These are phyloP conservation scores for Fissipunctia ypsillon DNA, from an alignment of 2,888 invertebrate species.

Conservation along the genomic window DNA sequence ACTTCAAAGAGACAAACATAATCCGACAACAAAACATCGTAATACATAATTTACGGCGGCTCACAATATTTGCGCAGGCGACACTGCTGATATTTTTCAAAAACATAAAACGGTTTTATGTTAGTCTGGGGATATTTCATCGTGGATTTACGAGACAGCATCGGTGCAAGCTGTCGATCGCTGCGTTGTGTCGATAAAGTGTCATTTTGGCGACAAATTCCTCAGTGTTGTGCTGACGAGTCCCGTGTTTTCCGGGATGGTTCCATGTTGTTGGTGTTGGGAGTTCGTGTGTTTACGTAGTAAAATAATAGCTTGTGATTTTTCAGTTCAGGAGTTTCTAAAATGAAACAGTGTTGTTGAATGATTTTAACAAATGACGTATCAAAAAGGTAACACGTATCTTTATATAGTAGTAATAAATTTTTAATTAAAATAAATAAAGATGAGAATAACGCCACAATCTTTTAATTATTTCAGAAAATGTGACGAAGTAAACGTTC, in stretches of 20 bases:
- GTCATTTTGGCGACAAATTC: slow-evolving; percentile 74
- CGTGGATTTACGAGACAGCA: slow-evolving; percentile 68
- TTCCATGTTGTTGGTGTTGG: slow-evolving; percentile 19
- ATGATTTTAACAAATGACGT: background rate
- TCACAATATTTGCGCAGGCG: slow-evolving; percentile 55
- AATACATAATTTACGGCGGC: slow-evolving; percentile 46
- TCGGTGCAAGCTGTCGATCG: slow-evolving; percentile 63
- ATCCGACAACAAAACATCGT: slow-evolving; percentile 25
- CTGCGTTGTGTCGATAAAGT: slow-evolving; percentile 72
- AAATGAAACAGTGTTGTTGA: background rate
- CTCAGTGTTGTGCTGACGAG: slow-evolving; percentile 63
- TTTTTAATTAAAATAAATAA: background rate
- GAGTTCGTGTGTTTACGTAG: slow-evolving; percentile 13
- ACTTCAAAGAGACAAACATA: slow-evolving; percentile 18
- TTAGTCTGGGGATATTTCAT: slow-evolving; percentile 62
- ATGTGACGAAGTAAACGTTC: background rate
- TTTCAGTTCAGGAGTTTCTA: background rate
- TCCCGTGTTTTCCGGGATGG: slow-evolving; percentile 65
- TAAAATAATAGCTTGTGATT: slow-evolving; percentile 3
- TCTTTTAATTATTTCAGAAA: background rate
- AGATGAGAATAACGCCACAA: background rate
- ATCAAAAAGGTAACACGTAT: background rate
- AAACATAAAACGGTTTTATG: slow-evolving; percentile 63
- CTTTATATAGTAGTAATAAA: background rate
- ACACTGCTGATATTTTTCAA: slow-evolving; percentile 58